phyloP scores from a whole-genome alignment of 92 coral and sea anemone genomes.

The Hydrozoanthus gracilis region DNA sequence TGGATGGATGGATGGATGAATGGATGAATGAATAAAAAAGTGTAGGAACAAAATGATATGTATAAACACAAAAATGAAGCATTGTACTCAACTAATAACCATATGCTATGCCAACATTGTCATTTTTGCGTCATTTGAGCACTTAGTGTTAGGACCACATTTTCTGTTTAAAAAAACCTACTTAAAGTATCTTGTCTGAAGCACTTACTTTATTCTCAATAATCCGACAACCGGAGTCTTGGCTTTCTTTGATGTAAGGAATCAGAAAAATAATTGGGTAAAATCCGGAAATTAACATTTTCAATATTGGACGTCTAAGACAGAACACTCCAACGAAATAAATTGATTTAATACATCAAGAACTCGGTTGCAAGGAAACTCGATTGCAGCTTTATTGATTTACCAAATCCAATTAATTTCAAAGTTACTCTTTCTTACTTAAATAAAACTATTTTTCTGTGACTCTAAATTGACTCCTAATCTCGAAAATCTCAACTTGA shows the following conservation, averaged over 20 bases:
- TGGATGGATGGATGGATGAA: too few relatives aligned
- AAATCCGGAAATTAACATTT: not conserved
- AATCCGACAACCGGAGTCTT: not conserved
- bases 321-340: not conserved
- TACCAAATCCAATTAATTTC: constrained; percentile 2
- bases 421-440: not conserved
- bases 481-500: not conserved
- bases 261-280: not conserved
- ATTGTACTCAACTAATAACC: too few relatives aligned
- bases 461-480: not conserved
- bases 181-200: not conserved
- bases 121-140: too few relatives aligned
- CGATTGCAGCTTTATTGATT: constrained; percentile 1
- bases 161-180: not conserved
- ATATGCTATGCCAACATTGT: too few relatives aligned
- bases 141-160: too few relatives aligned
- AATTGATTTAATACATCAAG: not conserved
- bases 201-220: not conserved
- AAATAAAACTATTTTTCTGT: not conserved
- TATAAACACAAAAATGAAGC: too few relatives aligned
- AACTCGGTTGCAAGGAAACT: not conserved
- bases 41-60: too few relatives aligned
- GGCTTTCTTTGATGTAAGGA: not conserved
- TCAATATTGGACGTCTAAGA: not conserved
- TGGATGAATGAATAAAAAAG: too few relatives aligned